Evolutionary conservation across 2,113 vertebrate species (phyloP).

Genomic region (Barbus barbus): DNA sequence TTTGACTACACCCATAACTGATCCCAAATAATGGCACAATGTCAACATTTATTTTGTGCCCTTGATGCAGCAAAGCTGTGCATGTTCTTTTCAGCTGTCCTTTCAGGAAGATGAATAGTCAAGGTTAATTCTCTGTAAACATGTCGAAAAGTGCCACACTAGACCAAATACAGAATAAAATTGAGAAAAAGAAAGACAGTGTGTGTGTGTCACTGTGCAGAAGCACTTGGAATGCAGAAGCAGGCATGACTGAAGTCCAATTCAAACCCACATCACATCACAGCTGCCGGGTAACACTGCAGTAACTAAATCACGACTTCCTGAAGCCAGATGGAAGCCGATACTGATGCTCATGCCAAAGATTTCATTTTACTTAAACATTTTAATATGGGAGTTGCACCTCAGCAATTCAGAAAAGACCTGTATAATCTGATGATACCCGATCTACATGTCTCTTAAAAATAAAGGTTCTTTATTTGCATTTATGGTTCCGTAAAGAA

Average conservation of each 20-base stretch:
- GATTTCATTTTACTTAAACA: slow-evolving; percentile 22
- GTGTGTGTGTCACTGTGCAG: slow-evolving; percentile 27
- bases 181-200: neutral
- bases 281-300: slow-evolving; percentile 48
- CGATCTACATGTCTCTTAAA: neutral
- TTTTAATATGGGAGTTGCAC: neutral
- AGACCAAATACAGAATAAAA: neutral
- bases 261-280: slow-evolving; percentile 54
- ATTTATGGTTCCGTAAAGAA: neutral
- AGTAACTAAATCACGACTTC: slow-evolving; percentile 25
- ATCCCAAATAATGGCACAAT: neutral
- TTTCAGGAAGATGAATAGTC: too few species aligned
- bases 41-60: neutral
- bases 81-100: neutral
- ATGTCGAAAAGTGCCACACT: neutral
- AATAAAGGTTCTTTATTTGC: neutral
- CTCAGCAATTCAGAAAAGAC: neutral
- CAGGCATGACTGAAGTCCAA: slow-evolving; percentile 27
- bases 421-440: neutral
- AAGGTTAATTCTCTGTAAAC: neutral
- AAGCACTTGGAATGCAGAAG: slow-evolving; percentile 13
- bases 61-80: neutral
- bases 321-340: slow-evolving; percentile 25
- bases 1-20: neutral
- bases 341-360: slow-evolving; percentile 29